These are phyloP conservation scores for Coelinius sp. DNA, from an alignment of 2,888 invertebrate genomes.

Conservation along the genomic window DNA sequence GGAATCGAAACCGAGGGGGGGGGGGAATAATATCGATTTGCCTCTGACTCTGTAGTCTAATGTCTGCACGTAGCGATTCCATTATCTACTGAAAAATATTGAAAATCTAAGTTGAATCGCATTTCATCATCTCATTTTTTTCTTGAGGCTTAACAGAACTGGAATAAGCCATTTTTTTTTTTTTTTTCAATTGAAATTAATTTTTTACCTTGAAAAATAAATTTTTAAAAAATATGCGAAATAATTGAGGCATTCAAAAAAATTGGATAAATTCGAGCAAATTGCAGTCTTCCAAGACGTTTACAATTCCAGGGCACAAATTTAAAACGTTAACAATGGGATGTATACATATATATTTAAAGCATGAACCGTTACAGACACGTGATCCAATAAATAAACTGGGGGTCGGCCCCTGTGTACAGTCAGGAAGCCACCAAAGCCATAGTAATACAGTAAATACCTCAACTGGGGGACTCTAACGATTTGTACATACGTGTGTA, in stretches of 20 bases:
- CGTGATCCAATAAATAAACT: constrained; percentile 59
- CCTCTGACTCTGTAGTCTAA: constrained; percentile 46
- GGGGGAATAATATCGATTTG: constrained; percentile 26
- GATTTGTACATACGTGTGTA: constrained; percentile 43
- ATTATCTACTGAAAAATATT: constrained; percentile 18
- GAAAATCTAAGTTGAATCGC: not conserved
- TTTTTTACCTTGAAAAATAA: not conserved
- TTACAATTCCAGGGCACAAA: constrained; percentile 14
- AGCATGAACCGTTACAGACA: constrained; percentile 58
- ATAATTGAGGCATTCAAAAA: not conserved
- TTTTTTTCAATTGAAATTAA: no score
- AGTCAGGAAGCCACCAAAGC: constrained; percentile 19
- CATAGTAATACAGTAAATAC: constrained; percentile 22
- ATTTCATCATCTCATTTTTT: not conserved
- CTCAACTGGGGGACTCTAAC: constrained; percentile 25
- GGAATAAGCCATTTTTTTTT: no score
- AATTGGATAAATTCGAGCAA: constrained; percentile 1
- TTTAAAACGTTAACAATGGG: constrained; percentile 20
- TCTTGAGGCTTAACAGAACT: no score
- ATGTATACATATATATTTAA: constrained; percentile 44
- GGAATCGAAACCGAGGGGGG: constrained; percentile 1
- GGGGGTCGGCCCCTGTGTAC: constrained; percentile 30
- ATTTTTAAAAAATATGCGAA: not conserved
- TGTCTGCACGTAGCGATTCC: constrained; percentile 52
- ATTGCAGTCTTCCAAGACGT: not conserved